Evolutionary conservation across 2,888 invertebrate genomes (phyloP), one percentile per base, ranked within the genome.

Genomic region (Agapostemon virescens): DNA sequence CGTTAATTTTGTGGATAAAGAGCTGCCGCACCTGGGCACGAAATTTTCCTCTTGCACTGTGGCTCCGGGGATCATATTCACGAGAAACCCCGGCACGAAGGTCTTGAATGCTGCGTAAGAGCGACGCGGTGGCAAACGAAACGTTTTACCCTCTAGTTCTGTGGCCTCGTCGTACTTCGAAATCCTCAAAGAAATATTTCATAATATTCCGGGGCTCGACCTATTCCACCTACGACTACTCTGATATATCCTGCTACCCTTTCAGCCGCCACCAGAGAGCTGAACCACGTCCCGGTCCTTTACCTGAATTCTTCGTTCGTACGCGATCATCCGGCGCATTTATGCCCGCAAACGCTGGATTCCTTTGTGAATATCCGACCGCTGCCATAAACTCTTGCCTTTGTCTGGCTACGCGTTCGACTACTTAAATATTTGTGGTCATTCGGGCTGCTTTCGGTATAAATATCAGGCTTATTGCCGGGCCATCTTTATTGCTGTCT

Each of bases 1-100:
- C 71, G 76, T 85, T 85, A 84, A 85, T 85, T 84, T 80, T 55
- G 66, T 69, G 74, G 52, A 77, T 79, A 84, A 77, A 77, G 73
- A 63, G 68, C 69, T n/a, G 52, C 67, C 52, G 69, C 61, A 17
- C 66, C n/a, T 11, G 11, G 6, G n/a, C 49, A 45, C 30, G 30
- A 55, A 84, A 82, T 67, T 80, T 84, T 77, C 72, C 58, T 55
- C 36, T 45, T 40, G 30, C 55, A 74, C 71, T 64, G 52, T 23
- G 26, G 55, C 73, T 15, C 58, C 20, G 74, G 67, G 74, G 67
- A 78, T 79, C 77, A 84, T 84, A 80, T 84, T 80, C 73, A 77
- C 36, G 70, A 63, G 71, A 79, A 77, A 49, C 49, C 77, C 75
- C 30, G 84, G 75, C 69, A 69, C 71, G 79, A 71, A 82, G 61